phyloP scores from a whole-genome alignment of 2,888 invertebrate genomes.

The Tholera decimalis region DNA sequence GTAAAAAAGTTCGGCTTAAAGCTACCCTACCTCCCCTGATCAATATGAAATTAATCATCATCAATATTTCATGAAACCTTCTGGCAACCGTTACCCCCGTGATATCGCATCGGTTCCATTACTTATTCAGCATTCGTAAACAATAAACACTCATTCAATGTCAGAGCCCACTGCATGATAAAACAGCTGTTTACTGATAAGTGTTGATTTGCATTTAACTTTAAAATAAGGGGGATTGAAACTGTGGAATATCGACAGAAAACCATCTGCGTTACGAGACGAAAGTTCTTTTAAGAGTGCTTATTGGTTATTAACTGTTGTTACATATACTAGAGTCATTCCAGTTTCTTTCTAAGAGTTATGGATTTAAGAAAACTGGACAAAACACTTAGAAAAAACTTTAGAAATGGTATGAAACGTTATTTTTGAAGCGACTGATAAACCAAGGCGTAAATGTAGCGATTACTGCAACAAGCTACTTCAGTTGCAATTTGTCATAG shows the following conservation, averaged over 20 bases:
- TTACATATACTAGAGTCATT: not conserved
- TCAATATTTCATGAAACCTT: conserved; percentile 38
- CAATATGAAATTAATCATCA: conserved; percentile 21
- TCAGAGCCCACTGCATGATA: conserved; percentile 28
- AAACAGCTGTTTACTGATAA: conserved; percentile 1
- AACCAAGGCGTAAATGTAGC: not conserved
- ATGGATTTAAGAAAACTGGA: not conserved
- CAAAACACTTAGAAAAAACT: not conserved
- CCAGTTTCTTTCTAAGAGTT: not conserved
- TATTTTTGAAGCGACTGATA: not conserved
- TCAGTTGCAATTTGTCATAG: conserved; percentile 8
- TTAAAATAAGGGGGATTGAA: not conserved
- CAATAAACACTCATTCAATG: conserved; percentile 43
- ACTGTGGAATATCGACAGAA: conserved; percentile 4
- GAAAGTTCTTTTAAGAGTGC: not conserved
- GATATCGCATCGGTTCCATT: conserved; percentile 12
- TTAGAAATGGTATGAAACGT: conserved; percentile 4
- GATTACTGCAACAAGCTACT: not conserved
- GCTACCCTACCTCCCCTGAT: not conserved
- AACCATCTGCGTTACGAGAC: not conserved
- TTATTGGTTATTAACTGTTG: not conserved
- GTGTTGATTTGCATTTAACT: conserved; percentile 29
- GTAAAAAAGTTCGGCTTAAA: not conserved
- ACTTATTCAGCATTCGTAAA: conserved; percentile 37
- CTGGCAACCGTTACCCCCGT: not conserved